These are phyloP conservation scores for Semnornis frantzii DNA, from an alignment of 2,113 vertebrate genomes.

Conservation along the genomic window DNA sequence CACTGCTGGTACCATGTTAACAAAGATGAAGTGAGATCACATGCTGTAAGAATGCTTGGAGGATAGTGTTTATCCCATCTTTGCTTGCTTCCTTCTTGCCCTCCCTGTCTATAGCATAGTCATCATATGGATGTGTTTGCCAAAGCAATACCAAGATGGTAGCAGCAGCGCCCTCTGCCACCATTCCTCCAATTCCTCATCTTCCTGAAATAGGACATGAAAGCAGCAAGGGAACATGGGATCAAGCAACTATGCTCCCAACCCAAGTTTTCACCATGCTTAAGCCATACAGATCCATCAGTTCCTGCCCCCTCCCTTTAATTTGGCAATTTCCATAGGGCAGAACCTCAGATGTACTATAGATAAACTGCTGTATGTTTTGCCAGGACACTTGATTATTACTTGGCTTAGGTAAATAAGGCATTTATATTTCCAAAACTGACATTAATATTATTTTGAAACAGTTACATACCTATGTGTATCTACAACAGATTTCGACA, in stretches of 20 bases:
- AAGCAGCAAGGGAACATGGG: background rate
- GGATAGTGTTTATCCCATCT: background rate
- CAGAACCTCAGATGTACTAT: background rate
- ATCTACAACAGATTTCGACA: background rate
- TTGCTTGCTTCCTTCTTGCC: background rate
- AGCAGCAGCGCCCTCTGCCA: background rate
- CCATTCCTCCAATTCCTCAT: background rate
- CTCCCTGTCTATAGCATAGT: background rate
- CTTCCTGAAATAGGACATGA: background rate
- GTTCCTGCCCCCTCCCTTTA: slow-evolving; percentile 18
- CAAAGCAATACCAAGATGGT: background rate
- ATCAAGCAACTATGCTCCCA: background rate
- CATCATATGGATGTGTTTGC: background rate
- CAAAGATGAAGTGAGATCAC: background rate
- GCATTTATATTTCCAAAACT: background rate
- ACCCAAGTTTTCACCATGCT: background rate
- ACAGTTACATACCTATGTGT: background rate
- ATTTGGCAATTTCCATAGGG: background rate
- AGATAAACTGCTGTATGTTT: background rate
- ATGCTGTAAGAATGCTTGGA: background rate
- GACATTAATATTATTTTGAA: background rate
- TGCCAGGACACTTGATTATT: background rate
- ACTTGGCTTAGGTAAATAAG: background rate
- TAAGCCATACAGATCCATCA: background rate
- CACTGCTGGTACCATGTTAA: background rate